Base-by-base conservation (phyloP, 1,140 invertebrate genomes). In the Heliconius congener region DNA sequence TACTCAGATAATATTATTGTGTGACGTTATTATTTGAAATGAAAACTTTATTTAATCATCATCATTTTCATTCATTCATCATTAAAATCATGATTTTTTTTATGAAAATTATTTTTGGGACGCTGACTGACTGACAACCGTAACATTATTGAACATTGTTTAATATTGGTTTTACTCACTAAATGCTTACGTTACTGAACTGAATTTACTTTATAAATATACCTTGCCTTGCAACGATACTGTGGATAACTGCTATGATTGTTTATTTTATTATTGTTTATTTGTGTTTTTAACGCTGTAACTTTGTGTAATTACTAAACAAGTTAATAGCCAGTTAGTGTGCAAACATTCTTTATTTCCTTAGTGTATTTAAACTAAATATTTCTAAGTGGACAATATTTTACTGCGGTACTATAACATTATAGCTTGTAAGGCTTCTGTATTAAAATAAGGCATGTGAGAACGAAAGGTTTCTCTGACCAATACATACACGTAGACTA, bases 401-500 rank as follows among this genome's bases (percentile, higher is more conserved):
- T 66, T 30, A 30, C 60, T 30, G 60, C 23, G 60, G 60, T 9
- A 66, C 60, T 66, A 27, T 11, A 66, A 66, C 60, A n/a, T 66
- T n/a, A n/a, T 66, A 30, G 37, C 76, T 83, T 82, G 55, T 74
- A 78, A 39, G 84, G 84, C 79, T 86, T 84, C 83, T 77, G 75
- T 82, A 77, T 86, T 80, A 76, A 84, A 83, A 84, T 83, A 83
- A 83, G 81, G 73, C 79, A 73, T 81, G 79, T 77, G 79, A 79
- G 74, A 78, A 77, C 79, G 83, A 86, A 87, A 87, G 86, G 86
- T 85, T 87, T 87, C 86, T 77, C 83, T 82, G 80, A 50, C 81
- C 81, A 84, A 79, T 82, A 77, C 71, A 79, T 82, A 81, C 81
- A 83, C 80, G 71, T 79, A 82, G 84, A 84, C 80, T 82, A 82